phyloP scores from a whole-genome alignment of 2,888 invertebrate genomes.

The Malthinus flaveolus region DNA sequence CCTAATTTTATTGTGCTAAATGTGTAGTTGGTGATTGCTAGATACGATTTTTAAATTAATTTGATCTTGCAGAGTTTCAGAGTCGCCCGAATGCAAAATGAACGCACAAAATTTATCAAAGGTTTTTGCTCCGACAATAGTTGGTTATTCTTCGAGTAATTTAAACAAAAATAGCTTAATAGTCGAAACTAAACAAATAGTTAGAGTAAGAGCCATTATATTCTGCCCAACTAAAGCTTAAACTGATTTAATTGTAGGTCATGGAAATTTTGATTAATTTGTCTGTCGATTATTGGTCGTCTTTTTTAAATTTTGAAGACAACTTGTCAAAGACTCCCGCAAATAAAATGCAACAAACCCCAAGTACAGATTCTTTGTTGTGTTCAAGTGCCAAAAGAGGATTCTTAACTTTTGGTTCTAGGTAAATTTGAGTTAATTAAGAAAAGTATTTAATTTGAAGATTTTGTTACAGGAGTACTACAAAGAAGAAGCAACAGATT shows the following conservation, averaged over 20 bases:
- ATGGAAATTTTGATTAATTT: constrained; percentile 69
- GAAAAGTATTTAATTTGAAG: neutral
- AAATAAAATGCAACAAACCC: constrained; percentile 48
- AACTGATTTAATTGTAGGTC: constrained; percentile 33
- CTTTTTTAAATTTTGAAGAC: constrained; percentile 63
- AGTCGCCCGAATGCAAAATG: constrained; percentile 88
- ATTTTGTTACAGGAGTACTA: neutral
- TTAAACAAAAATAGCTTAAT: constrained; percentile 74
- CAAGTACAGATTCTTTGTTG: constrained; percentile 51
- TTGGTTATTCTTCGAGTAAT: constrained; percentile 82
- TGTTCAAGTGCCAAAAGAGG: constrained; percentile 33
- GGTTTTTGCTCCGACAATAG: constrained; percentile 92
- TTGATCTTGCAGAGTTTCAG: constrained; percentile 68
- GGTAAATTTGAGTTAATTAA: constrained; percentile 16
- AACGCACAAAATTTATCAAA: constrained; percentile 84
- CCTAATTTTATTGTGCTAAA: no score
- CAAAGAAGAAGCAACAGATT: constrained; percentile 6
- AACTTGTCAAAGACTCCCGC: constrained; percentile 29
- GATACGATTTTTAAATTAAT: no score
- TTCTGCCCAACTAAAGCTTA: neutral
- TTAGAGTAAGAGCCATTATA: constrained; percentile 56
- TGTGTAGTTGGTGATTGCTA: no score
- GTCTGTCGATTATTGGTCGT: constrained; percentile 75
- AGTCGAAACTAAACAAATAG: constrained; percentile 77
- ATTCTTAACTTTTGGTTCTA: constrained; percentile 33